Conservation (phyloP, 2,888 invertebrate species). For the Drosophila kokeensis region DNA sequence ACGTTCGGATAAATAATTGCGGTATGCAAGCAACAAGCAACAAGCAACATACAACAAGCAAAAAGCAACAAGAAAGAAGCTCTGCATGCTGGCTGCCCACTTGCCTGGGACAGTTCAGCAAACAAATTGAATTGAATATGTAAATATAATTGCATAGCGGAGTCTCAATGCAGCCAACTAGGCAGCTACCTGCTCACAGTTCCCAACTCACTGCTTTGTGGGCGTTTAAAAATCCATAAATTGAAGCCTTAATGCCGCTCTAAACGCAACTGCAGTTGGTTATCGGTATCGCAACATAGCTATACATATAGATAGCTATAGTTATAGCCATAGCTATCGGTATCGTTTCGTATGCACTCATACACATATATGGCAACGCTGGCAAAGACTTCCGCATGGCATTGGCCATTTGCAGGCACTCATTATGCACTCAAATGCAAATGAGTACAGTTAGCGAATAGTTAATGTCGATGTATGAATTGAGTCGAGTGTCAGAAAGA, state of each 20-base stretch:
- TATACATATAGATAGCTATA: neutral
- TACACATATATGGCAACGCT: slow-evolving; percentile 13
- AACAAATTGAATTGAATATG: slow-evolving; percentile 80
- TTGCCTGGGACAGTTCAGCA: slow-evolving; percentile 59
- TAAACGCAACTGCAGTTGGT: slow-evolving; percentile 20
- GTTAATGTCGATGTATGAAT: slow-evolving; percentile 10
- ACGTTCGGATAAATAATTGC: slow-evolving; percentile 57
- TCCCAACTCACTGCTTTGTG: slow-evolving; percentile 10
- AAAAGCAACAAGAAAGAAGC: neutral
- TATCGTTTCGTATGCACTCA: slow-evolving; percentile 4
- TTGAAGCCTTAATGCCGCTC: slow-evolving; percentile 48
- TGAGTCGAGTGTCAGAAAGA: slow-evolving; percentile 24
- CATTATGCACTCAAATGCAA: slow-evolving; percentile 46
- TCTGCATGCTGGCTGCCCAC: slow-evolving; percentile 10
- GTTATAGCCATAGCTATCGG: slow-evolving; percentile 11
- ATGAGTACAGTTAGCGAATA: slow-evolving; percentile 35
- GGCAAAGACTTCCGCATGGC: slow-evolving; percentile 46
- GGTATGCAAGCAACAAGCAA: slow-evolving; percentile 3
- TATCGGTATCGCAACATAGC: slow-evolving; percentile 19
- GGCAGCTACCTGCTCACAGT: neutral
- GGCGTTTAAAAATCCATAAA: slow-evolving; percentile 68
- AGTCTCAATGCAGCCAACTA: slow-evolving; percentile 3
- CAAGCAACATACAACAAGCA: neutral
- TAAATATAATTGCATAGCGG: slow-evolving; percentile 71
- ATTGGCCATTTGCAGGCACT: slow-evolving; percentile 31